phyloP scores from a whole-genome alignment of 2,797 vertebrate species.

The Periparus ater region DNA sequence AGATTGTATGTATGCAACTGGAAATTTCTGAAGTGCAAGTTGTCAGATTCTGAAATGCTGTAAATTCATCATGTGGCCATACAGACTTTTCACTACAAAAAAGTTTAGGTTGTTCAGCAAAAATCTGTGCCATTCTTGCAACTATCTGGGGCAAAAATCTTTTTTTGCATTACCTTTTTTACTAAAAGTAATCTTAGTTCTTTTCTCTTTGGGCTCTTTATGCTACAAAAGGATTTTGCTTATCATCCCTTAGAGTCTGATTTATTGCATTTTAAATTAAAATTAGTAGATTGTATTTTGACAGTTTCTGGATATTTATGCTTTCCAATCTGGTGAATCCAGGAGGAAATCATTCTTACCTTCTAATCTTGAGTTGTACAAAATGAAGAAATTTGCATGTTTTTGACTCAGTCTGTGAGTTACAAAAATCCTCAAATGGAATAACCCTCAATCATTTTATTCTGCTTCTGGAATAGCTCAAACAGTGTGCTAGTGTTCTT shows the following conservation, averaged over 20 bases:
- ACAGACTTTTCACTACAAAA: background rate
- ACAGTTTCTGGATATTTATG: background rate
- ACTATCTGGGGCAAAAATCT: background rate
- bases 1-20: background rate
- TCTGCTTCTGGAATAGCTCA: background rate
- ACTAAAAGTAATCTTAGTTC: background rate
- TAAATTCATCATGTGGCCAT: background rate
- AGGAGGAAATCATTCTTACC: background rate
- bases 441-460: background rate
- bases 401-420: background rate
- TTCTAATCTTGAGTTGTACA: background rate
- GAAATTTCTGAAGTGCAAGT: background rate
- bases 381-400: background rate
- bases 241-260: background rate
- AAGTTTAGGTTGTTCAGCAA: background rate
- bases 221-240: background rate
- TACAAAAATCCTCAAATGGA: background rate
- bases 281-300: background rate
- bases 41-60: background rate
- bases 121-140: background rate
- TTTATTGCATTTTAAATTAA: slow-evolving; percentile 1
- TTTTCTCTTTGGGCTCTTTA: background rate
- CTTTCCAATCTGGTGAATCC: background rate
- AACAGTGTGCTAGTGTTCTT: background rate
- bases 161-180: background rate